A percentile compares a stretch with the other conserved stretches of the same genome.
Evolutionary conservation across 2,113 vertebrate genomes (phyloP).

Genomic region (Microcebus jonahi): DNA sequence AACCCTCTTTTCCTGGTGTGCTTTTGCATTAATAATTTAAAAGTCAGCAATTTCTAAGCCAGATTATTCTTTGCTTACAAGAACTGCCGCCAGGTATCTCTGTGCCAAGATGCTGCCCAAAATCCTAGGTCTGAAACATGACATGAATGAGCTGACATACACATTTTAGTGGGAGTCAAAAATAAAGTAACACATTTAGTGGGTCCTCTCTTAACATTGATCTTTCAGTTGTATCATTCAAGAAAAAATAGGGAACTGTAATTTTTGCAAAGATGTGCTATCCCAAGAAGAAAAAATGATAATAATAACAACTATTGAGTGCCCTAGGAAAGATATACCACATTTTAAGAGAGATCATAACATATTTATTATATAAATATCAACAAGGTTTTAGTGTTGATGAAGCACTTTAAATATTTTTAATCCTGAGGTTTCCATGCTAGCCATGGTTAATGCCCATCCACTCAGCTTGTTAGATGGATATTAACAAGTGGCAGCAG

Average conservation of each 20-base stretch:
- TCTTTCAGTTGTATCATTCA: not conserved
- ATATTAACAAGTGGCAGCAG: not conserved
- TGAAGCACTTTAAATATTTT: not conserved
- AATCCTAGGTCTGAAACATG: not conserved
- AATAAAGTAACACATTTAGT: not conserved
- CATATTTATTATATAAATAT: not conserved
- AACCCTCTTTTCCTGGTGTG: conserved; percentile 47
- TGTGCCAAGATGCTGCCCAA: not conserved
- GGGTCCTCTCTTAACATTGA: not conserved
- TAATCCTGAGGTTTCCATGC: not conserved
- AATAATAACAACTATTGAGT: not conserved
- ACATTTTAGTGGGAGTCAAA: not conserved
- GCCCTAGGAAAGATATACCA: not conserved
- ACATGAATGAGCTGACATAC: not conserved
- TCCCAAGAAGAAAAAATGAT: not conserved
- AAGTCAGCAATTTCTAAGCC: conserved; percentile 73
- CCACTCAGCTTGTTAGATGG: not conserved
- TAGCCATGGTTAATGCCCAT: not conserved
- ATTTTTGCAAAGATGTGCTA: not conserved
- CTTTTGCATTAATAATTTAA: conserved; percentile 77
- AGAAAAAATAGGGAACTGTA: not conserved
- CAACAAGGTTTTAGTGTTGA: not conserved
- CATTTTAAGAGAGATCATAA: not conserved
- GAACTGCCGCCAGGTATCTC: not conserved
- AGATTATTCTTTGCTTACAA: conserved; percentile 19